phyloP scores from a whole-genome alignment of 2,797 vertebrate genomes.

The Salmo trutta region DNA sequence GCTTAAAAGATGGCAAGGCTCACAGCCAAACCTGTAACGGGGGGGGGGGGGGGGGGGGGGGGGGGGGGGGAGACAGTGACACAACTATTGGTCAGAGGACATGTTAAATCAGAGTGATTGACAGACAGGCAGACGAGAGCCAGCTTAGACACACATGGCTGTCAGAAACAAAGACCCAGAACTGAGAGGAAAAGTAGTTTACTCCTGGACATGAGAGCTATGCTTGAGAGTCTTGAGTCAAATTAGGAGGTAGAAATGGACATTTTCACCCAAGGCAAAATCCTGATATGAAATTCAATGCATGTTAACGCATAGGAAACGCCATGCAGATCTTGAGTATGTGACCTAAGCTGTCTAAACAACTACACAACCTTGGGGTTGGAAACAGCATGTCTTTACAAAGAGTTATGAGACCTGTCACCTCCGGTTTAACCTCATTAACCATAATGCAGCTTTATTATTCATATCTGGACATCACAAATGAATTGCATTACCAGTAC shows the following conservation, averaged over 20 bases:
- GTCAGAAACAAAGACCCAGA: background rate
- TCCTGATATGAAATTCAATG: background rate
- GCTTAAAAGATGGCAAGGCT: background rate
- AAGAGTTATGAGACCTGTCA: background rate
- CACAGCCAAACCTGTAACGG: background rate
- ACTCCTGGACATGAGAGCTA: background rate
- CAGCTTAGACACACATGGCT: constrained; percentile 8
- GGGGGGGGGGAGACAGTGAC: background rate
- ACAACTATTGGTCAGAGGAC: background rate
- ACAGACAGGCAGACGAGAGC: background rate
- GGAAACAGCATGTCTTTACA: background rate
- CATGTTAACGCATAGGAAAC: background rate
- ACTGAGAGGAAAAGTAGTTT: background rate
- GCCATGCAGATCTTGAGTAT: background rate
- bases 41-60: no score
- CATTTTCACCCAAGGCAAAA: background rate
- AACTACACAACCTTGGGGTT: background rate
- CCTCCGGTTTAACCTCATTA: background rate
- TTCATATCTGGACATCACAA: background rate
- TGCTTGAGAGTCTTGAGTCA: background rate
- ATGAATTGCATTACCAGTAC: background rate
- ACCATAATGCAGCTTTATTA: background rate
- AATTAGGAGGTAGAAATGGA: background rate
- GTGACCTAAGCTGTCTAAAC: background rate
- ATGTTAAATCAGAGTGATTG: background rate